These are phyloP conservation scores for Agriopis leucophaearia DNA, from an alignment of 2,888 invertebrate species.

Conservation along the genomic window DNA sequence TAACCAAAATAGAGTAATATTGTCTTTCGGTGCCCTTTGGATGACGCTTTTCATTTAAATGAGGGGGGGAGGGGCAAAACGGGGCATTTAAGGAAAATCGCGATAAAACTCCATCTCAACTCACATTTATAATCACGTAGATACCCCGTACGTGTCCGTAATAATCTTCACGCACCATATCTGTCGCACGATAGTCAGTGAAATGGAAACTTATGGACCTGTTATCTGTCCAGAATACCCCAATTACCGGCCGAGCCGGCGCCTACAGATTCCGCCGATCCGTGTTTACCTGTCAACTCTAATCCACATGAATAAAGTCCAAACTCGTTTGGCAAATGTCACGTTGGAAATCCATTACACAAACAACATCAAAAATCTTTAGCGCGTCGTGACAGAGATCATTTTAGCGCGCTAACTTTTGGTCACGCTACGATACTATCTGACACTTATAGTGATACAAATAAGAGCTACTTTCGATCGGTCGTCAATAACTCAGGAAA, in stretches of 20 bases:
- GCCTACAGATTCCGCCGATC: constrained; percentile 26
- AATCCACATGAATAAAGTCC: constrained; percentile 10
- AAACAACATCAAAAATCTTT: constrained; percentile 37
- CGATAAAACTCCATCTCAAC: background rate
- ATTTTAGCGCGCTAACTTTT: constrained; percentile 26
- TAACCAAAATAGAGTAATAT: too few species aligned
- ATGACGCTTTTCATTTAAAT: too few species aligned
- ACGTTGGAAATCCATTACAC: constrained; percentile 25
- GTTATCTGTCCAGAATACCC: constrained; percentile 33
- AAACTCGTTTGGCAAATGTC: constrained; percentile 13
- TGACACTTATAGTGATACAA: background rate
- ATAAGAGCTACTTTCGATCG: constrained; percentile 17
- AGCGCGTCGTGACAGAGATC: constrained; percentile 32
- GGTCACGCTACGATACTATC: background rate
- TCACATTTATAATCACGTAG: constrained; percentile 22
- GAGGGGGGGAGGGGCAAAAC: too few species aligned
- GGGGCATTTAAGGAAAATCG: too few species aligned
- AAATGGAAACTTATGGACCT: constrained; percentile 34
- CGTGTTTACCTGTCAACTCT: constrained; percentile 14
- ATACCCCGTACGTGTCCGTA: constrained; percentile 25
- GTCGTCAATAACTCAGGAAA: constrained; percentile 9
- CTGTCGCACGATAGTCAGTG: constrained; percentile 30
- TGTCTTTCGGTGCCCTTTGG: too few species aligned
- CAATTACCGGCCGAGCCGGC: constrained; percentile 31
- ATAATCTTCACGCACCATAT: constrained; percentile 26